Evolutionary conservation across 1,140 invertebrate genomes (phyloP), one percentile per base, ranked within the genome.

Genomic region (Anastrepha obliqua): DNA sequence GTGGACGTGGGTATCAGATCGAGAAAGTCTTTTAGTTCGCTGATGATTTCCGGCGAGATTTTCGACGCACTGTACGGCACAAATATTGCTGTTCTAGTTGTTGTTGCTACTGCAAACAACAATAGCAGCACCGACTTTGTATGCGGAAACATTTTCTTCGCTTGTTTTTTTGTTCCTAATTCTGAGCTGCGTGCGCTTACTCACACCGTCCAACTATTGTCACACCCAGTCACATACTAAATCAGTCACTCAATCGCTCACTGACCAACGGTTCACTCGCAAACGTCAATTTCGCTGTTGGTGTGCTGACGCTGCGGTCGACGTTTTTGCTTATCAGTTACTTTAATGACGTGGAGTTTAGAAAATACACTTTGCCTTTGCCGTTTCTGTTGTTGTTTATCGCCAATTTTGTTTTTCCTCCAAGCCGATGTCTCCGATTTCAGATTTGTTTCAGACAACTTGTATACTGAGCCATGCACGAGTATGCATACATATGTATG

Each of bases 31-130:
- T 88, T 88, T n/a, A 91, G 20, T 64, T 92, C 91, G 13, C 87
- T 87, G 17, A 91, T 85, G 81, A 92, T 88, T 81, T 91, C 91
- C 13, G 91, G 91, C 13, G 91, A 92, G 47, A 88, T 88, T 55
- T 85, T 86, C 58, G 85, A 51, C 0, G 51, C 29, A 11, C n/a
- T 29, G 5, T 17, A 17, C 8, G n/a, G 17, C 47, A 20, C 0
- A 5, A 81, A n/a, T 70, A 70, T 47, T 51, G 74, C 74, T 20
- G 74, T n/a, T 51, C 9, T 51, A n/a, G 44, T 58, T 55, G 20
- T 29, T 20, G 51, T 29, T 20, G 74, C 47, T 55, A 81, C 44
- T 29, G 74, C 51, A 9, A 55, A 81, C 11, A 55, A 17, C 74
- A 55, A 55, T 8, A 81, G 8, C 17, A 81, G 11, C 2, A 51